Evolutionary conservation across 1,140 invertebrate species (phyloP), one percentile per base, ranked within the genome.

Genomic region (Ceratitis capitata): DNA sequence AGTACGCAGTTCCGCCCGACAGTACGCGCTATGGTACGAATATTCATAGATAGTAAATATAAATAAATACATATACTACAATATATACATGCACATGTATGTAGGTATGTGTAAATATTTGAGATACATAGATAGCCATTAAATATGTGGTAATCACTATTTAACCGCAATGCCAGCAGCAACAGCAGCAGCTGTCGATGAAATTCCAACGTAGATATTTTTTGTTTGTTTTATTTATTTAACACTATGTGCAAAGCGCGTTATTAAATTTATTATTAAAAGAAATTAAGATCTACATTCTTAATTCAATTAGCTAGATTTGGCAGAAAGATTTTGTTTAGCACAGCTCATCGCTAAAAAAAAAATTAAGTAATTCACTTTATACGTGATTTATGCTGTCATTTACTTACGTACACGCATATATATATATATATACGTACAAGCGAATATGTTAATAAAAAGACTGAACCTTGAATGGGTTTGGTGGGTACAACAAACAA

Each of bases 1-100:
- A 78, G 39, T 78, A 78, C 69, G 69, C 69, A 78, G 69, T 78
- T 78, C 35, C 69, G 42, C n/a, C 39, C n/a, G 69, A 78, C n/a
- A 9, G 35, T 45, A 9, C 2, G 3, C 39, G 39, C 69, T 45
- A 23, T 26, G 12, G 1, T 74, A 74, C 14, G 9, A 16, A 32
- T n/a, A n/a, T n/a, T n/a, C 64, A 74, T 74, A 74, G 16, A 74
- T 42, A 74, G 19, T 35, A 42, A 0, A 9, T 61, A 2, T 5
- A 19, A 4, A 74, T 74, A 35, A 12, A 39, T 5, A n/a, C 16
- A 74, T 35, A 19, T 74, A 42, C 16, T 19, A 39, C 3, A n/a
- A 3, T 69, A 19, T 56, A 16, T n/a, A n/a, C n/a, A n/a, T n/a
- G n/a, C n/a, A n/a, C n/a, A n/a, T n/a, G n/a, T n/a, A n/a, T 56